Conservation (phyloP, 2,113 vertebrate genomes). For the Macrotis lagotis region DNA sequence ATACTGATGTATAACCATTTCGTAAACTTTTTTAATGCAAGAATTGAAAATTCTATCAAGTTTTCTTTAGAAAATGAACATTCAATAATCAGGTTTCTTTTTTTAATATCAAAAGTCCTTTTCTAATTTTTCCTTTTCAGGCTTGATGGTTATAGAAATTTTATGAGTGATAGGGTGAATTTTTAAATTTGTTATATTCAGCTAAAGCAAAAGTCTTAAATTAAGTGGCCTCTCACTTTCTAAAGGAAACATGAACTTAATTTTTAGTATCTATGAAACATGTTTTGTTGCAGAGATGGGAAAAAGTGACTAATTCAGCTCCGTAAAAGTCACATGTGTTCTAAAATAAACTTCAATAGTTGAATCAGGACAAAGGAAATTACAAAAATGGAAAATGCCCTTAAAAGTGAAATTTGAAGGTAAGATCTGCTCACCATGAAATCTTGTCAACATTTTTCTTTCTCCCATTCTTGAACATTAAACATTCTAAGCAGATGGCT, state of each 20-base stretch:
- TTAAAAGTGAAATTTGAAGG: constrained; percentile 26
- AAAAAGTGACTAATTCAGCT: constrained; percentile 38
- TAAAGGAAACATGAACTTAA: constrained; percentile 46
- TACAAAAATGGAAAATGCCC: constrained; percentile 51
- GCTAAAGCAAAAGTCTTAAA: constrained; percentile 37
- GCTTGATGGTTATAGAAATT: constrained; percentile 47
- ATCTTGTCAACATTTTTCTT: neutral
- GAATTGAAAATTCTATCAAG: constrained; percentile 13
- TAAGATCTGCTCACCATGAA: neutral
- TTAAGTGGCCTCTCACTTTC: constrained; percentile 53
- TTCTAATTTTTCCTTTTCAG: constrained; percentile 57
- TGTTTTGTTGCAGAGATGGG: constrained; percentile 42
- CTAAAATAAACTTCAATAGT: constrained; percentile 36
- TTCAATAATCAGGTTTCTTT: constrained; percentile 43
- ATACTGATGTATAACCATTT: constrained; percentile 38
- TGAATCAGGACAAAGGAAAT: constrained; percentile 43
- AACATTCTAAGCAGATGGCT: neutral
- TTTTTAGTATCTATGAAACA: constrained; percentile 52
- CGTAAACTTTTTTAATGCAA: constrained; percentile 37
- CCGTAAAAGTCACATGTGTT: constrained; percentile 31
- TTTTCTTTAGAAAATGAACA: constrained; percentile 51
- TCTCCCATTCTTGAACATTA: neutral
- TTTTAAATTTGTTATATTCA: constrained; percentile 23
- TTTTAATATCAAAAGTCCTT: constrained; percentile 55
- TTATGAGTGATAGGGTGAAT: neutral